These are phyloP conservation scores for Sebastes aleutianus DNA, from an alignment of 2,797 vertebrate genomes.

Conservation along the genomic window DNA sequence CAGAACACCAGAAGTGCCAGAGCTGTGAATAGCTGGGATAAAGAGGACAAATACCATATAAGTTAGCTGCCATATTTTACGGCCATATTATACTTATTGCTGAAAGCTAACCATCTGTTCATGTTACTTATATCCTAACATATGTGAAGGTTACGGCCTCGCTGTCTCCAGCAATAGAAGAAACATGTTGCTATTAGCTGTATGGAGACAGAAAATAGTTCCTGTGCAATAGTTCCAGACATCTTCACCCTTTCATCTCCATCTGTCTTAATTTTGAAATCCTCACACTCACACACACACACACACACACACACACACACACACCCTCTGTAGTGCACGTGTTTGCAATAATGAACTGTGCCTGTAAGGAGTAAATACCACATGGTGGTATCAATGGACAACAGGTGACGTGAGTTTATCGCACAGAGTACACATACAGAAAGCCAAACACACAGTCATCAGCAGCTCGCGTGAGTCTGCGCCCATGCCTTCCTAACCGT, in stretches of 20 bases:
- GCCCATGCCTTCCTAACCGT: neutral
- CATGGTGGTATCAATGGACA: conserved; percentile 36
- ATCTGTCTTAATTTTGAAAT: conserved; percentile 1
- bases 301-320: too few relatives aligned
- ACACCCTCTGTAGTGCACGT: conserved; percentile 27
- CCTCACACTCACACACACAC: too few relatives aligned
- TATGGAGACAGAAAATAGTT: neutral
- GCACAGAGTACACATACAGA: neutral
- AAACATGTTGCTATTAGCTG: conserved; percentile 10
- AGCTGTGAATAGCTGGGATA: conserved; percentile 3
- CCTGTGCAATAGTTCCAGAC: neutral
- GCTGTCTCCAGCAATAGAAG: conserved; percentile 13
- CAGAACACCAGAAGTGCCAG: neutral
- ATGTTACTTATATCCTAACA: neutral
- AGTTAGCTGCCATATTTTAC: conserved; percentile 15
- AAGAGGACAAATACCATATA: neutral
- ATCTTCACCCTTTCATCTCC: conserved; percentile 46
- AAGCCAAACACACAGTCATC: neutral
- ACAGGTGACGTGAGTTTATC: conserved; percentile 61
- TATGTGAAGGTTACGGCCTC: conserved; percentile 1
- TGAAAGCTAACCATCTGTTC: conserved; percentile 2
- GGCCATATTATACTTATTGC: neutral
- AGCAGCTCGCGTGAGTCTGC: conserved; percentile 28
- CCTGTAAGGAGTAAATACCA: conserved; percentile 34
- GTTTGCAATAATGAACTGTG: conserved; percentile 61